Evolutionary conservation across 2,113 vertebrate species (phyloP).

Genomic region (Gallinago media): DNA sequence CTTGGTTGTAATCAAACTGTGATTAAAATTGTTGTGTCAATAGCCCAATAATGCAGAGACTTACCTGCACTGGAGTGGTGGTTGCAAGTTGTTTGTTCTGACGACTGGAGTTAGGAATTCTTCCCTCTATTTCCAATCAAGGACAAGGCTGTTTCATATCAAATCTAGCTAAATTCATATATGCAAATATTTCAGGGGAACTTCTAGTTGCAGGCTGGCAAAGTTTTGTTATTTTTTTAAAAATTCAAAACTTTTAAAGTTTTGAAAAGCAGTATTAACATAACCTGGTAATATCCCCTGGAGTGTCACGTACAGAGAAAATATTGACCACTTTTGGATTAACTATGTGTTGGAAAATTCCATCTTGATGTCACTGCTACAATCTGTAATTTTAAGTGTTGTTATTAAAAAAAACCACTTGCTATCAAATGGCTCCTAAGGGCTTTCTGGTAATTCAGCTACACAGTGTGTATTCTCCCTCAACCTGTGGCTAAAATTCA

Average conservation of each 20-base stretch:
- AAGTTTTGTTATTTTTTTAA: too few relatives aligned
- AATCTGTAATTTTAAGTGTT: not conserved
- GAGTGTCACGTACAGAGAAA: not conserved
- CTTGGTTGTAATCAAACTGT: not conserved
- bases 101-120: not conserved
- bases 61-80: not conserved
- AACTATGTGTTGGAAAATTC: constrained; percentile 17
- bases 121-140: not conserved
- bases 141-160: not conserved
- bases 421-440: not conserved
- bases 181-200: not conserved
- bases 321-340: constrained; percentile 12
- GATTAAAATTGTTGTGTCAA: not conserved
- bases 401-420: constrained; percentile 9
- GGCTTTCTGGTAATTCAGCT: not conserved
- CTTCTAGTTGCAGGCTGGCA: not conserved
- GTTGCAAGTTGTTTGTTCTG: not conserved
- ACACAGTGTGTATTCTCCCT: not conserved
- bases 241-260: not conserved
- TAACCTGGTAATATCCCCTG: not conserved
- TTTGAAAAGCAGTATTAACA: constrained; percentile 17
- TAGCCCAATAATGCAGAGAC: not conserved
- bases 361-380: not conserved
- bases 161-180: not conserved
- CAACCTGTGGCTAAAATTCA: not conserved